A percentile compares a stretch with the other conserved stretches of the same genome.
Conservation (phyloP, 2,113 vertebrate species). For the Macaca nemestrina region DNA sequence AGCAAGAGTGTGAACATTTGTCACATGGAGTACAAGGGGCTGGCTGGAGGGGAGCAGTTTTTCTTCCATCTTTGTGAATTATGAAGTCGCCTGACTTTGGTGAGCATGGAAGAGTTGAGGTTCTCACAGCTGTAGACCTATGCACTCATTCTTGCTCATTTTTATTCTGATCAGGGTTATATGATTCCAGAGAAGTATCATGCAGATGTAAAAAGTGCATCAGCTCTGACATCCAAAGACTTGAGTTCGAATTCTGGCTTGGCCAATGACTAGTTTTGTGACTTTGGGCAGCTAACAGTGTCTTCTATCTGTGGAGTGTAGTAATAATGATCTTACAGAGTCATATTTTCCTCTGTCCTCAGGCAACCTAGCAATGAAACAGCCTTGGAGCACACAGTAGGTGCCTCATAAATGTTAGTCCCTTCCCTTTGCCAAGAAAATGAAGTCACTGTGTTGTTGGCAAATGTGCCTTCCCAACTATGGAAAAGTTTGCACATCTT, state of each 20-base stretch:
- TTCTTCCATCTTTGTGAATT: background rate
- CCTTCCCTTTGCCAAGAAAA: background rate
- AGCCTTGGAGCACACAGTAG: background rate
- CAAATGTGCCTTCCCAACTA: background rate
- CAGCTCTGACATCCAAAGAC: background rate
- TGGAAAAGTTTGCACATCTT: background rate
- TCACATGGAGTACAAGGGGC: background rate
- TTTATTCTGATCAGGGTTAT: background rate
- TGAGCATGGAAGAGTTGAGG: background rate
- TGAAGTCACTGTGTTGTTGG: background rate
- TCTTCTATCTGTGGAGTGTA: background rate
- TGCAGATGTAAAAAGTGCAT: background rate
- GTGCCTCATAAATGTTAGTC: background rate
- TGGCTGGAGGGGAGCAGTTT: background rate
- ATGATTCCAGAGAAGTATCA: background rate
- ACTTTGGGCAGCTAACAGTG: background rate
- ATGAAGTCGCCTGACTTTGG: background rate
- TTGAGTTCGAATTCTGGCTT: background rate
- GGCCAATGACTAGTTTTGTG: background rate
- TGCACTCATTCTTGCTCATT: background rate
- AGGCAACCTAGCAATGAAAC: background rate
- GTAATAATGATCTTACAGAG: background rate
- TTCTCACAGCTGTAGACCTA: background rate
- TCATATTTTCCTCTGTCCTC: background rate
- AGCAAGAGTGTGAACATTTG: background rate